Evolutionary conservation across 2,797 vertebrate species (phyloP), one percentile per base, ranked within the genome.

Genomic region (Tachyglossus aculeatus): DNA sequence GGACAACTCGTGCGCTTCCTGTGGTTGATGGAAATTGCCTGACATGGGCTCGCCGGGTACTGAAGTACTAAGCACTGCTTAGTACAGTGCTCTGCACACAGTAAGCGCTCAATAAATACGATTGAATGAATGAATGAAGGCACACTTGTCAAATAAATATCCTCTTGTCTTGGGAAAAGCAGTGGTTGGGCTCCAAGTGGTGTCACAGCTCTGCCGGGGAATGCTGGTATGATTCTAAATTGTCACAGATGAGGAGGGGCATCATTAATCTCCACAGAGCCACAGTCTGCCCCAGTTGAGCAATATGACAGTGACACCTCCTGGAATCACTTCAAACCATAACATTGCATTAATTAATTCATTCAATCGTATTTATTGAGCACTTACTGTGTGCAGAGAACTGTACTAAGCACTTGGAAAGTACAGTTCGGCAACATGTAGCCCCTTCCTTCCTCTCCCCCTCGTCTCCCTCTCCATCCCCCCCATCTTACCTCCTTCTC

Each of bases 1-100:
- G n/a, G n/a, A n/a, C n/a, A n/a, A n/a, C 55, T n/a, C n/a, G 8
- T 85, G 19, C 73, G 12, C 69, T 84, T 77, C 47, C 9, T 67
- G 7, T 67, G 66, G 45, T 74, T 70, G 78, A 36, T 67, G 54
- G 63, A 77, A 83, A 78, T 63, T 80, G 78, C 47, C 21, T 86
- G 81, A 38, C 51, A 27, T 78, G 43, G 76, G 59, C 52, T 67
- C 74, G 76, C 71, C 56, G 65, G 2, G 78, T 80, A 72, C 50
- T 69, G 36, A 81, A n/a, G n/a, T n/a, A n/a, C n/a, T n/a, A n/a
- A n/a, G n/a, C n/a, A n/a, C n/a, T n/a, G n/a, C n/a, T n/a, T n/a
- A n/a, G n/a, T n/a, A n/a, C n/a, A n/a, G n/a, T n/a, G n/a, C n/a
- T n/a, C n/a, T n/a, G n/a, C n/a, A n/a, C n/a, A n/a, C n/a, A n/a